Percentiles rank a stretch among this genome's conserved stretches.
Conservation (phyloP, 2,797 vertebrate species). For the Myiotriccus ornatus region DNA sequence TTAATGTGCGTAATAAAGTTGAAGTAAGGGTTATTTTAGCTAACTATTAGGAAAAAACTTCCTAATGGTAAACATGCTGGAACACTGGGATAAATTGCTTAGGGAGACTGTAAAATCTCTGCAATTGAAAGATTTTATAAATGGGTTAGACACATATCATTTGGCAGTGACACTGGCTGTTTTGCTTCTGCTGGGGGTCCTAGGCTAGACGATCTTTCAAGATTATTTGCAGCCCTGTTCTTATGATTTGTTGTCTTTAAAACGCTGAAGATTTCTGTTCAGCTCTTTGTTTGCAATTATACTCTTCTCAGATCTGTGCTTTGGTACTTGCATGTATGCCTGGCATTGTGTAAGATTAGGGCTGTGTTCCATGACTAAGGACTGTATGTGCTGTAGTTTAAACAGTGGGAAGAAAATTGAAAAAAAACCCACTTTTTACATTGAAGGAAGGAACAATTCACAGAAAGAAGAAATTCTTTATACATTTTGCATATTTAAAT, state of each 20-base stretch:
- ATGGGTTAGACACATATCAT: background rate
- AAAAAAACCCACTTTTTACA: background rate
- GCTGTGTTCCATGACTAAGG: accelerated
- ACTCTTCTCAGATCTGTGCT: background rate
- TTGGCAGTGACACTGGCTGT: background rate
- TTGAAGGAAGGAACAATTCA: background rate
- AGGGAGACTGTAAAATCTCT: background rate
- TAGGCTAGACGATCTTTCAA: background rate
- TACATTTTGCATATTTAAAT: background rate
- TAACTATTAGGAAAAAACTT: background rate
- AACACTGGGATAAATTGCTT: background rate
- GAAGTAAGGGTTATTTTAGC: background rate
- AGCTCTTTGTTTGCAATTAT: background rate
- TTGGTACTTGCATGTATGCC: accelerated
- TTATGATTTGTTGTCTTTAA: background rate
- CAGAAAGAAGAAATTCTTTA: background rate
- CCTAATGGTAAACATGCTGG: background rate
- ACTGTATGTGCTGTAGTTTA: background rate
- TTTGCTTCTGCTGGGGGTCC: background rate
- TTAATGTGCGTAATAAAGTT: background rate
- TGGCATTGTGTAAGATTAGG: background rate
- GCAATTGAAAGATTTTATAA: background rate
- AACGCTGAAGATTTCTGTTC: background rate
- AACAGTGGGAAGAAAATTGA: background rate
- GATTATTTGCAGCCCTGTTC: background rate